Percentiles rank a stretch among this genome's conserved stretches.
These are phyloP conservation scores for Prenolepis imparis DNA, from an alignment of 2,888 invertebrate genomes.

Conservation along the genomic window DNA sequence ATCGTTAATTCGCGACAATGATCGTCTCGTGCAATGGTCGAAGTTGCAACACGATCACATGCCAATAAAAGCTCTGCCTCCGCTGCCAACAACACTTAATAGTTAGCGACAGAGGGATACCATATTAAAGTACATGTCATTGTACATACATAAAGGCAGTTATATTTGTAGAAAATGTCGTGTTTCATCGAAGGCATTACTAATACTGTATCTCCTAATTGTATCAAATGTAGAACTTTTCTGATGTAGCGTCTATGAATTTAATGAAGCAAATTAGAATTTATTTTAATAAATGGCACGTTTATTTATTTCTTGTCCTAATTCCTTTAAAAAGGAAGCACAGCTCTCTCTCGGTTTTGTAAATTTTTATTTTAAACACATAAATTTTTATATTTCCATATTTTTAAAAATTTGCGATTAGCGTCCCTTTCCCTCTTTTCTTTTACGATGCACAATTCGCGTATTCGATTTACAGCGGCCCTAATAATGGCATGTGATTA, in stretches of 20 bases:
- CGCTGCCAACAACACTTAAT: constrained; percentile 15
- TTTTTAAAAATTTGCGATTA: background rate
- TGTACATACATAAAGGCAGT: background rate
- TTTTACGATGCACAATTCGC: background rate
- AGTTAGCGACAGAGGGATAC: constrained; percentile 17
- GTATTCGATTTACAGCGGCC: background rate
- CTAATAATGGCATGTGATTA: constrained; percentile 27
- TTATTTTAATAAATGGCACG: constrained; percentile 67
- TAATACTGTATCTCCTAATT: constrained; percentile 53
- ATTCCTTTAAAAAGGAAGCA: background rate
- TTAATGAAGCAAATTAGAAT: constrained; percentile 70
- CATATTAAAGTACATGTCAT: background rate
- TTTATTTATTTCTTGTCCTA: constrained; percentile 54
- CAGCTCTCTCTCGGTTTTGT: background rate
- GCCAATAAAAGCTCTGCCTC: constrained; percentile 40
- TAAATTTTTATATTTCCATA: background rate
- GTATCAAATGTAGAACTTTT: constrained; percentile 49
- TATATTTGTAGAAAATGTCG: constrained; percentile 41
- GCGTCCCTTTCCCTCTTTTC: background rate
- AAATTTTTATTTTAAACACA: background rate
- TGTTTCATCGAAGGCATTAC: constrained; percentile 28
- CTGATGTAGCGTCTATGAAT: constrained; percentile 63
- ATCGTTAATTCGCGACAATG: constrained; percentile 25
- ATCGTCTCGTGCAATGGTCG: constrained; percentile 30
- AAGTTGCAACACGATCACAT: constrained; percentile 36